Conservation (phyloP, 2,888 invertebrate genomes). For the Drosophila anomalata region DNA sequence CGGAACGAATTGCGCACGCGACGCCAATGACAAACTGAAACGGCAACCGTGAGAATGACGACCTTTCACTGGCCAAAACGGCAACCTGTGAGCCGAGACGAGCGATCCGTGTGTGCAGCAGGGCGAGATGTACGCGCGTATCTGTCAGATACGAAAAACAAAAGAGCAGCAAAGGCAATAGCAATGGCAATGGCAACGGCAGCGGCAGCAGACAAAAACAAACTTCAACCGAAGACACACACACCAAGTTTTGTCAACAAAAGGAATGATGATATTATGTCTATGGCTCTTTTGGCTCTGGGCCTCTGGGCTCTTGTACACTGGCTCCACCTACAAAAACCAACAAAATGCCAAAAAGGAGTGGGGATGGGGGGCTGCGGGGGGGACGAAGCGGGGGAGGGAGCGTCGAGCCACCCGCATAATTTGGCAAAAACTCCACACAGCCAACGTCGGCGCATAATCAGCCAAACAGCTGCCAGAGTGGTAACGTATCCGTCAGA, state of each 20-base stretch:
- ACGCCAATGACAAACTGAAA: conserved; percentile 37
- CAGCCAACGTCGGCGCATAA: conserved; percentile 42
- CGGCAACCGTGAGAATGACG: conserved; percentile 52
- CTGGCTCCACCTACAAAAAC: conserved; percentile 81
- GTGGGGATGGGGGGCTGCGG: conserved; percentile 14
- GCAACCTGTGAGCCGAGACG: conserved; percentile 68
- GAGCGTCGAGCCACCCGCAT: conserved; percentile 71
- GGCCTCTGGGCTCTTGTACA: conserved; percentile 2
- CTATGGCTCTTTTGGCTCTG: conserved; percentile 6
- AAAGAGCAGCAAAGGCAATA: conserved; percentile 31
- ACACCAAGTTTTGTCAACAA: conserved; percentile 73
- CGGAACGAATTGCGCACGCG: conserved; percentile 41
- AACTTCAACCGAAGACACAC: conserved; percentile 45
- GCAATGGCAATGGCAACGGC: conserved; percentile 7
- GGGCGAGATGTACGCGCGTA: conserved; percentile 77
- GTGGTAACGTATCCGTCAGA: conserved; percentile 58
- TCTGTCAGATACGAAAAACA: conserved; percentile 68
- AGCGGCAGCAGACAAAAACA: conserved; percentile 47
- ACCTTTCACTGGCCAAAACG: conserved; percentile 63
- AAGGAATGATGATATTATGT: conserved; percentile 58
- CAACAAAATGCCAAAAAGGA: conserved; percentile 51
- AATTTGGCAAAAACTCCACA: conserved; percentile 77
- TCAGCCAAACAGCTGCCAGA: conserved; percentile 39
- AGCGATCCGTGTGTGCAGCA: conserved; percentile 35
- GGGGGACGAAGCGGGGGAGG: conserved; percentile 31